These are phyloP conservation scores for Nothocercus nigrocapillus DNA, from an alignment of 2,113 vertebrate species.

Conservation along the genomic window DNA sequence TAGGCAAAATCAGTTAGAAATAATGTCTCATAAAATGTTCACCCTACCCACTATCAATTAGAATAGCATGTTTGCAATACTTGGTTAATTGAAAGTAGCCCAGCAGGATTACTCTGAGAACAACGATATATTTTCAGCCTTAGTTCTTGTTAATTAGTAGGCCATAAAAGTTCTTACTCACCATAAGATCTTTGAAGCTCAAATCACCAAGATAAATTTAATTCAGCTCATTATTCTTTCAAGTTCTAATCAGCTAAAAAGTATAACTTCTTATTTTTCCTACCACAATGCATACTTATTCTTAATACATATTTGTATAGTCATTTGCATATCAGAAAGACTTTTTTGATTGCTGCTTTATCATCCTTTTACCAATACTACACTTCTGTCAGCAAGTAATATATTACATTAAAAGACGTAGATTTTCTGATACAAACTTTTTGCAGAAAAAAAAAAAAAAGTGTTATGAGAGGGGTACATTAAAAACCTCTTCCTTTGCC, in stretches of 20 bases:
- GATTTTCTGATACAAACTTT: not conserved
- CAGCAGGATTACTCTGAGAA: slow-evolving; percentile 12
- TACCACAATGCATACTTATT: not conserved
- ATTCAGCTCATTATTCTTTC: not conserved
- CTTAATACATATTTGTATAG: not conserved
- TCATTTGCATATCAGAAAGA: not conserved
- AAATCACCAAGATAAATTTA: not conserved
- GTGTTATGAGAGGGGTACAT: accelerated
- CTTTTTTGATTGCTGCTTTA: not conserved
- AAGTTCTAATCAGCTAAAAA: not conserved
- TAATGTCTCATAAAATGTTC: not conserved
- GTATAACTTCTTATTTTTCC: not conserved
- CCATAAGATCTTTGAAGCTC: not conserved
- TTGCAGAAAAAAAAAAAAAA: not conserved
- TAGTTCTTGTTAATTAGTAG: slow-evolving; percentile 20
- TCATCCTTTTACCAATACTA: not conserved
- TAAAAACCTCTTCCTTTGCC: not conserved
- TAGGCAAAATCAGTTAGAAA: not conserved
- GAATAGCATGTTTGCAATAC: not conserved
- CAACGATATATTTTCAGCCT: not conserved
- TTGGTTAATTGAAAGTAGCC: slow-evolving; percentile 23
- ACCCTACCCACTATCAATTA: not conserved
- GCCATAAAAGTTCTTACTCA: not conserved
- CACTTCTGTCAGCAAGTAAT: not conserved
- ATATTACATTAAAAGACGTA: not conserved